Evolutionary conservation across 2,113 vertebrate genomes (phyloP), one percentile per base, ranked within the genome.

Genomic region (Saguinus midas): DNA sequence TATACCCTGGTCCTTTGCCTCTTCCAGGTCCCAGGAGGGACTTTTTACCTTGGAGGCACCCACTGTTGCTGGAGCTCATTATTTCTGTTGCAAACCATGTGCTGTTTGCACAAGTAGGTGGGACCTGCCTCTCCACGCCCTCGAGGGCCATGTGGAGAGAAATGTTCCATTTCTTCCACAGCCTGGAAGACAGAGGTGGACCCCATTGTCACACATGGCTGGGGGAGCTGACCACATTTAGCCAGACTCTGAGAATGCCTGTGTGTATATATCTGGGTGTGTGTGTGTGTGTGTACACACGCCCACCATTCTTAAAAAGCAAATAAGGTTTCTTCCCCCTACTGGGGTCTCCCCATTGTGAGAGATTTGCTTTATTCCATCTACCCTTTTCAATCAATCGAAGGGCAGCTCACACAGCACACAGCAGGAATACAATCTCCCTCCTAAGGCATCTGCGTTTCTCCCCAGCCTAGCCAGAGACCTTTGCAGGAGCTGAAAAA

Each of bases 301-400:
- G 40, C 85, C 66, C 90, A 64, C 80, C 66, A 93, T 96, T 95
- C 97, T 95, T 94, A 96, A 96, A 95, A 95, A 93, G 83, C 89
- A 95, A 96, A 97, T 40, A 48, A 40, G 25, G 43, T 76, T 66
- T 84, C 90, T 95, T 73, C 52, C 61, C 90, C 83, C 18, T 61
- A 13, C 96, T 93, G 72, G 83, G 43, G 45, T 92, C 76, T 95
- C 79, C 82, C 61, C 96, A 90, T 90, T 95, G 95, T 90, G 92
- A 95, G 66, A 86, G 87, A 75, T 73, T 40, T 79, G 87, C 96
- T 96, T 95, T 93, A 89, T 97, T 92, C 93, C 76, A 25, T 81
- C 95, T 78, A 95, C 72, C 76, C 95, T 96, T 93, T 96, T 91
- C 98, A 97, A 66, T 96, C 97, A 94, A 97, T 97, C 97, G 96